These are phyloP conservation scores for Hycleus cichorii DNA, from an alignment of 1,140 invertebrate species.

Conservation along the genomic window DNA sequence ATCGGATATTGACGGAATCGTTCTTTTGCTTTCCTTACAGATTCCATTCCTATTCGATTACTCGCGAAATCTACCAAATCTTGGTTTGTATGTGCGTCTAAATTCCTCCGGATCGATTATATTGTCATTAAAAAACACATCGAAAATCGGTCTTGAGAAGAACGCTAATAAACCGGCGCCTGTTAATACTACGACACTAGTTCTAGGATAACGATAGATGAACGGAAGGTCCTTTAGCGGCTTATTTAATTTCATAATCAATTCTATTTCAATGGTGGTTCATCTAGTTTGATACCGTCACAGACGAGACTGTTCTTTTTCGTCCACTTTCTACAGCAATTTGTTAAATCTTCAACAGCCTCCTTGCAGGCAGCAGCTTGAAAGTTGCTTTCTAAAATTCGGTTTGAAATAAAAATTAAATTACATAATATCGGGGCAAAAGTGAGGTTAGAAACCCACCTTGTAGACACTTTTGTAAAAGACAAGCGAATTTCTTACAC, in stretches of 20 bases:
- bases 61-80: not conserved
- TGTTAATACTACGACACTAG: constrained; percentile 45
- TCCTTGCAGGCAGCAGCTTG: constrained; percentile 54
- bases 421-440: constrained; percentile 5
- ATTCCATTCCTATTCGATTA: constrained; percentile 55
- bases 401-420: constrained; percentile 15
- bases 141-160: constrained; percentile 64
- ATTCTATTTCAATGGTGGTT: constrained; percentile 17
- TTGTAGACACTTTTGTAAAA: constrained; percentile 66
- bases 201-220: constrained; percentile 47
- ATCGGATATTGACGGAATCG: constrained; percentile 66
- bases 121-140: constrained; percentile 45
- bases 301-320: constrained; percentile 52
- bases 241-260: constrained; percentile 28
- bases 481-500: constrained; percentile 67
- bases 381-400: constrained; percentile 54
- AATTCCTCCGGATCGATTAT: constrained; percentile 22
- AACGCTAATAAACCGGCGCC: constrained; percentile 46
- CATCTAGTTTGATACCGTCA: constrained; percentile 53
- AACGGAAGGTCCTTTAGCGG: constrained; percentile 35
- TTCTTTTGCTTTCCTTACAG: constrained; percentile 63
- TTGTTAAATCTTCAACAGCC: constrained; percentile 54
- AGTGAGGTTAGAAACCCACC: constrained; percentile 43
- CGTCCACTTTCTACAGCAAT: constrained; percentile 56
- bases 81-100: constrained; percentile 16